Percentiles rank a stretch among this genome's conserved stretches.
phyloP scores from a whole-genome alignment of 1,140 invertebrate species.

The Lasioglossum albipes region DNA sequence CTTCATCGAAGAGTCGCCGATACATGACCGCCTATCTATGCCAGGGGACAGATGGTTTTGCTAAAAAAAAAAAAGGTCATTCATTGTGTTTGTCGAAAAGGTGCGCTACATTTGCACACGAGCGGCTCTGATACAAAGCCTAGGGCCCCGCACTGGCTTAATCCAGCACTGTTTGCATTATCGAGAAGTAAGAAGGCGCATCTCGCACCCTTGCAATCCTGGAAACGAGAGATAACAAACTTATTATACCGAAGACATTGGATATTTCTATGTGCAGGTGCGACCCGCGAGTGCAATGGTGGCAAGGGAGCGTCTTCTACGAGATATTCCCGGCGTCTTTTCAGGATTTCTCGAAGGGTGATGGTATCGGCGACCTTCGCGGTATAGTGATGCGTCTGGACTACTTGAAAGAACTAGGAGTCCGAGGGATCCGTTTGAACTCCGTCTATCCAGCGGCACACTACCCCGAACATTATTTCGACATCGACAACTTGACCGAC shows the following conservation, averaged over 20 bases:
- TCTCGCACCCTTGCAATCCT: too few relatives aligned
- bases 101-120: too few relatives aligned
- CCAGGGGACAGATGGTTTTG: too few relatives aligned
- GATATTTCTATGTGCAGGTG: constrained; percentile 57
- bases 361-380: constrained; percentile 87
- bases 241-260: not conserved
- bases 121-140: too few relatives aligned
- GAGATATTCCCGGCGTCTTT: constrained; percentile 92
- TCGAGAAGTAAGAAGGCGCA: too few relatives aligned
- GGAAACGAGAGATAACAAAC: too few relatives aligned
- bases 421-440: constrained; percentile 85
- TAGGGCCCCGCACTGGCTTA: too few relatives aligned
- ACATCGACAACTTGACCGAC: constrained; percentile 82
- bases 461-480: constrained; percentile 86
- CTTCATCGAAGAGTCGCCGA: too few relatives aligned
- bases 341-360: constrained; percentile 86
- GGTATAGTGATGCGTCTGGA: constrained; percentile 85
- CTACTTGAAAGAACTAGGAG: constrained; percentile 85
- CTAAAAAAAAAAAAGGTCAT: too few relatives aligned
- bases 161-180: too few relatives aligned
- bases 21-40: too few relatives aligned
- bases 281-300: constrained; percentile 84
- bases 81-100: too few relatives aligned
- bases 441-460: constrained; percentile 86
- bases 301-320: constrained; percentile 90